phyloP scores from a whole-genome alignment of 2,888 invertebrate species.

The Sicus ferrugineus region DNA sequence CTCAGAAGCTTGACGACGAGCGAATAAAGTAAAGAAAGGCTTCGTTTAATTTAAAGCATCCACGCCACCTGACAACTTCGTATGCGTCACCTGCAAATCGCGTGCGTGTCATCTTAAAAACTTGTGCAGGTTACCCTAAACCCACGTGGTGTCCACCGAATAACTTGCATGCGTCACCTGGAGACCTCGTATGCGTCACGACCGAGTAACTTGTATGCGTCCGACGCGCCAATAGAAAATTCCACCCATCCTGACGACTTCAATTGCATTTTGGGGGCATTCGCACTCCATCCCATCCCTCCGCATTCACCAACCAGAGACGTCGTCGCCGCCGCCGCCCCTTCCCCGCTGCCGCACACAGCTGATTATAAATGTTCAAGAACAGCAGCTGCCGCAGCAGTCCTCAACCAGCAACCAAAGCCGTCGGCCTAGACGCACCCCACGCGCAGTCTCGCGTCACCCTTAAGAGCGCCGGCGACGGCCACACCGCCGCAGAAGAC shows the following conservation, averaged over 20 bases:
- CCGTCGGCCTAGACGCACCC: constrained; percentile 22
- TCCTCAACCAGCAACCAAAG: constrained; percentile 41
- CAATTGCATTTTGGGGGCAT: not conserved
- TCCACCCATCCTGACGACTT: not conserved
- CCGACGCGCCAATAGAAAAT: not conserved
- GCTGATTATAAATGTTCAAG: constrained; percentile 58
- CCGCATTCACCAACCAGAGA: not conserved
- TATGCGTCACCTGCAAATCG: not conserved
- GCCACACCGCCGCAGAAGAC: constrained; percentile 41
- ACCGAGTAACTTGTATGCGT: not conserved
- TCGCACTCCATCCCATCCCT: not conserved
- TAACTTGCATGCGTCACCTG: not conserved
- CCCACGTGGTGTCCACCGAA: no score
- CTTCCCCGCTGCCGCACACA: constrained; percentile 26
- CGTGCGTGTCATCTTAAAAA: not conserved
- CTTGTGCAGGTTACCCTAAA: not conserved
- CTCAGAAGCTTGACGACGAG: not conserved
- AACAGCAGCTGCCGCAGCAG: constrained; percentile 61
- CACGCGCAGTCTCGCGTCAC: constrained; percentile 8
- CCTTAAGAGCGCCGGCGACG: constrained; percentile 26
- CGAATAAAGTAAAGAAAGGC: not conserved
- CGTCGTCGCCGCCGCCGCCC: constrained; percentile 43
- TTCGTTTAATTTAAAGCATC: not conserved
- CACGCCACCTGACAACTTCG: not conserved
- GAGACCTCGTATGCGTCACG: not conserved